Conservation (phyloP, 2,113 vertebrate species). For the Tympanuchus pallidicinctus region DNA sequence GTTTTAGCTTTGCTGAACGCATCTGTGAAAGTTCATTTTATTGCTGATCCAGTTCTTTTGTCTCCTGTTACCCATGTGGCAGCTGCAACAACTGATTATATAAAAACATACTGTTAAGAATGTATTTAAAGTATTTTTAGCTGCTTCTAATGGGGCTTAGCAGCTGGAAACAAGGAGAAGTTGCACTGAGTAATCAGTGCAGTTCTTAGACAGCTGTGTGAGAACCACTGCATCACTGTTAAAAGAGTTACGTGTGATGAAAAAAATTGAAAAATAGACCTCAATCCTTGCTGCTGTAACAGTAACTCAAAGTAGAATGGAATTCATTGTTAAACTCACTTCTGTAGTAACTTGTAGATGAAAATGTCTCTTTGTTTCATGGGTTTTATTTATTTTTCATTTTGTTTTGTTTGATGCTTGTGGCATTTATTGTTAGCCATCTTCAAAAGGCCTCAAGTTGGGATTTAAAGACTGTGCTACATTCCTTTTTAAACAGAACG, state of each 20-base stretch:
- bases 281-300: neutral
- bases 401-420: neutral
- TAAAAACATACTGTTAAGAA: neutral
- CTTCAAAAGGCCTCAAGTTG: constrained; percentile 13
- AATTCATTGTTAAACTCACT: neutral
- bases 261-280: neutral
- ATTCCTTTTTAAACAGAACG: constrained; percentile 38
- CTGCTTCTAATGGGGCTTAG: constrained; percentile 56
- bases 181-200: constrained; percentile 14
- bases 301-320: neutral
- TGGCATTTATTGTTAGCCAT: neutral
- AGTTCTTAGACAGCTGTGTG: constrained; percentile 38
- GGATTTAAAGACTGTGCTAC: constrained; percentile 27
- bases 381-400: neutral
- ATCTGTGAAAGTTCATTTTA: neutral
- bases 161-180: constrained; percentile 52
- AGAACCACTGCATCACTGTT: neutral
- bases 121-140: constrained; percentile 53
- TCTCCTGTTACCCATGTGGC: neutral
- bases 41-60: neutral
- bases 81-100: constrained; percentile 38
- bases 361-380: neutral
- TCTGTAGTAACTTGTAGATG: constrained; percentile 10
- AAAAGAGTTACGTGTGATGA: neutral
- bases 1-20: neutral